Conservation (phyloP, 2,113 vertebrate genomes). For the Epinephelus cyanopodus region DNA sequence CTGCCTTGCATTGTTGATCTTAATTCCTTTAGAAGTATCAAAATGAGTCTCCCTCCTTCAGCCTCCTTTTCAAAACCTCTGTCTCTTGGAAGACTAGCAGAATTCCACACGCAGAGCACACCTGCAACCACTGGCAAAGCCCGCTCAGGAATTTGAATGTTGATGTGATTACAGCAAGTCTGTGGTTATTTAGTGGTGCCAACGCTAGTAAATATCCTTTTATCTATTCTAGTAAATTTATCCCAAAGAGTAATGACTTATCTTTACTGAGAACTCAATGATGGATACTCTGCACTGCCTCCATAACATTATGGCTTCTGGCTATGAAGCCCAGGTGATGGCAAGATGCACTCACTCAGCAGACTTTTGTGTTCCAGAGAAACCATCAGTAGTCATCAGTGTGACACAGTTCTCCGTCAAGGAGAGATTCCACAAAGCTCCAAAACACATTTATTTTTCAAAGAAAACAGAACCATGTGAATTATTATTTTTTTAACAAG, state of each 20-base stretch:
- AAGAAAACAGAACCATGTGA: no score
- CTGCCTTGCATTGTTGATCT: background rate
- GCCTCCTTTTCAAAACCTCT: slow-evolving; percentile 6
- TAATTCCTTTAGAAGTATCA: background rate
- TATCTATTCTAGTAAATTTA: slow-evolving; percentile 7
- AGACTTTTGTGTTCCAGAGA: background rate
- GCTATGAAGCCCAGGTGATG: background rate
- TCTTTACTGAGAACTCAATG: background rate
- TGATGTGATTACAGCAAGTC: slow-evolving; percentile 12
- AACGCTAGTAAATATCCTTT: slow-evolving; percentile 24
- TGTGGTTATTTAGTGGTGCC: background rate
- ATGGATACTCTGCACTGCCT: background rate
- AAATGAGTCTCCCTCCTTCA: background rate
- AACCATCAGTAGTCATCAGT: background rate
- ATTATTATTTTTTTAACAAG: no score
- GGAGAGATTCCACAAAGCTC: background rate
- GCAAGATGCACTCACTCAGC: background rate
- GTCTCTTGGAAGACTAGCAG: background rate
- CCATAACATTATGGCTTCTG: background rate
- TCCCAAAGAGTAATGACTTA: background rate
- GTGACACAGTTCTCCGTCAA: background rate
- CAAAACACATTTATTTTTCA: background rate
- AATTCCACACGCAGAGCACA: slow-evolving; percentile 29
- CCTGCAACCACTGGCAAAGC: slow-evolving; percentile 20
- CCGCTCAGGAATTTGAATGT: slow-evolving; percentile 5